phyloP scores from a whole-genome alignment of 2,113 vertebrate species.

The Hyperopisus bebe region DNA sequence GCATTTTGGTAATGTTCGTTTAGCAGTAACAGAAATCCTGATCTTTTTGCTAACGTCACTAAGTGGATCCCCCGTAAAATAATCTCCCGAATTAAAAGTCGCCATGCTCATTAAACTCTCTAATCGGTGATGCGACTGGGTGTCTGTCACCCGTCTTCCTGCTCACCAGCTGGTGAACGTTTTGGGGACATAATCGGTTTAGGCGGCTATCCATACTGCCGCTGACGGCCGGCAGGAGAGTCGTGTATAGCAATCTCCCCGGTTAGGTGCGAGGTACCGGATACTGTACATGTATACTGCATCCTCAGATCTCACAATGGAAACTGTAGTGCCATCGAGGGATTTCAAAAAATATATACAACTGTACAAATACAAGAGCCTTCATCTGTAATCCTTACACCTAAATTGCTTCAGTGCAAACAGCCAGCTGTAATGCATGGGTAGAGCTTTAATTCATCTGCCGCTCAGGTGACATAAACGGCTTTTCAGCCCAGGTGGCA shows the following conservation, averaged over 20 bases:
- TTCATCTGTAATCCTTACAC: conserved; percentile 2
- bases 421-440: background rate
- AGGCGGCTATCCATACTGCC: background rate
- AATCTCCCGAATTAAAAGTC: background rate
- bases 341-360: background rate
- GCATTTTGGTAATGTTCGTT: background rate
- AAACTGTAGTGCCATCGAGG: background rate
- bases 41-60: background rate
- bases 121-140: background rate
- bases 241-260: background rate
- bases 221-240: background rate
- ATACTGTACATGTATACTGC: background rate
- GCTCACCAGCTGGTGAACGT: background rate
- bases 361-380: background rate
- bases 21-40: background rate
- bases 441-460: background rate
- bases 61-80: background rate
- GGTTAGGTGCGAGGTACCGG: background rate
- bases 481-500: background rate
- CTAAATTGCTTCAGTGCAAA: background rate
- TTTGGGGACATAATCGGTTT: background rate
- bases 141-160: background rate
- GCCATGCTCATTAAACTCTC: background rate
- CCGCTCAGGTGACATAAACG: background rate
- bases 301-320: background rate